Conservation (phyloP, 2,888 invertebrate genomes). For the Epirrhoe alternata region DNA sequence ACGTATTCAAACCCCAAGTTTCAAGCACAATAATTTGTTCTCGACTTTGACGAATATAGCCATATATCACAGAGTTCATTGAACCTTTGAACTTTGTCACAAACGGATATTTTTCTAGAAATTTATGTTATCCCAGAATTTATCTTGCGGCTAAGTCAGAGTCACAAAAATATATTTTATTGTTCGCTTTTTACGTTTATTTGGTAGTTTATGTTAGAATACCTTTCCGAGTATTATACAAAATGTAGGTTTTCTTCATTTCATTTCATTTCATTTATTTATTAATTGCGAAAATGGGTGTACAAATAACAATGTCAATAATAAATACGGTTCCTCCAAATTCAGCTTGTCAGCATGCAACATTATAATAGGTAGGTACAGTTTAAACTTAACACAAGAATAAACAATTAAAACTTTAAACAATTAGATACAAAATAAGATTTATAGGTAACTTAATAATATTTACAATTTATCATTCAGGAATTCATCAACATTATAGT, state of each 20-base stretch:
- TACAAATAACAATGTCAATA: too few relatives aligned
- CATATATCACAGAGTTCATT: constrained; percentile 31
- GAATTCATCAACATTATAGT: too few relatives aligned
- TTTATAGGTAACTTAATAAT: too few relatives aligned
- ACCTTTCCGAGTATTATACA: neutral
- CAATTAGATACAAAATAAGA: too few relatives aligned
- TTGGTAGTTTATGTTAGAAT: neutral
- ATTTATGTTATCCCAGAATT: neutral
- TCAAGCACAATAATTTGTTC: constrained; percentile 26
- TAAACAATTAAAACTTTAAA: too few relatives aligned
- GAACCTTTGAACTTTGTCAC: constrained; percentile 27
- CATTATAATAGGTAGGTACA: too few relatives aligned
- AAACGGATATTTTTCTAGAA: constrained; percentile 5
- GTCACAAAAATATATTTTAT: neutral
- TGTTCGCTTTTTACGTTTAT: neutral
- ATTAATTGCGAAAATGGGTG: too few relatives aligned
- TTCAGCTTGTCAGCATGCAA: too few relatives aligned
- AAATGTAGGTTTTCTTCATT: neutral
- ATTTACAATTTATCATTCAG: too few relatives aligned
- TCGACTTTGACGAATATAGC: constrained; percentile 32
- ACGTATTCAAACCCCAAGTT: neutral
- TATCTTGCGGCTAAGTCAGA: neutral
- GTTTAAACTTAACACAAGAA: too few relatives aligned
- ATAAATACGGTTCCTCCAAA: too few relatives aligned
- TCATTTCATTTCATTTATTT: too few relatives aligned